Evolutionary conservation across 2,797 vertebrate species (phyloP).

Genomic region (Acomys russatus): DNA sequence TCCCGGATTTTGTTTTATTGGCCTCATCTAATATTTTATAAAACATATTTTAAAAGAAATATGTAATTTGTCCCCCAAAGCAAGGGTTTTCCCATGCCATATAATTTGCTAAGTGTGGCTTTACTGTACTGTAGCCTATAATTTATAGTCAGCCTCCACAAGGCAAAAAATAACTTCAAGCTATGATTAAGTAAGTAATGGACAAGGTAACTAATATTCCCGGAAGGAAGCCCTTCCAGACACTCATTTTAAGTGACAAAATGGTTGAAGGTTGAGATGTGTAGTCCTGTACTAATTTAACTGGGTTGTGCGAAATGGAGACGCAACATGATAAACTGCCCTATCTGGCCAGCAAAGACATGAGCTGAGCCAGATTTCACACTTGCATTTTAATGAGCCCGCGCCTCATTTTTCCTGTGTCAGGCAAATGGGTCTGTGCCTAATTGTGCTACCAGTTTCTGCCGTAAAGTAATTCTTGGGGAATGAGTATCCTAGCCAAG

Average conservation of each 20-base stretch:
- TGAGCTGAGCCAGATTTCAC: background rate
- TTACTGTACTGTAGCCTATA: conserved; percentile 60
- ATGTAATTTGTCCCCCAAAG: conserved; percentile 66
- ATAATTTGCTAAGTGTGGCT: conserved; percentile 81
- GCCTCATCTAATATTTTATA: conserved; percentile 72
- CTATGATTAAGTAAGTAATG: conserved; percentile 82
- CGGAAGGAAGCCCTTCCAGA: conserved; percentile 76
- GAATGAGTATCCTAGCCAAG: conserved; percentile 7
- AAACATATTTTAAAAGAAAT: conserved; percentile 74
- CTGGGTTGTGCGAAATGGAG: conserved; percentile 62
- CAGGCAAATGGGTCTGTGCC: background rate
- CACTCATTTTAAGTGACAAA: conserved; percentile 79
- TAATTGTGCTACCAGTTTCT: background rate
- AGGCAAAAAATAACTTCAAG: conserved; percentile 79
- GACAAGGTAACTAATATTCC: conserved; percentile 83
- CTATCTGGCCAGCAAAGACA: background rate
- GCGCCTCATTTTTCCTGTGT: conserved; percentile 31
- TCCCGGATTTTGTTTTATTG: conserved; percentile 73
- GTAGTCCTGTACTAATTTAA: conserved; percentile 66
- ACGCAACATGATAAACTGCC: background rate
- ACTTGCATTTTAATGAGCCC: conserved; percentile 35
- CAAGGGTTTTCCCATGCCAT: conserved; percentile 72
- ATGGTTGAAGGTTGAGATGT: conserved; percentile 74
- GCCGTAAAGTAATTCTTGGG: background rate
- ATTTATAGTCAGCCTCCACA: conserved; percentile 77